Evolutionary conservation across 2,113 vertebrate genomes (phyloP), one percentile per base, ranked within the genome.

Genomic region (Pimephales promelas): DNA sequence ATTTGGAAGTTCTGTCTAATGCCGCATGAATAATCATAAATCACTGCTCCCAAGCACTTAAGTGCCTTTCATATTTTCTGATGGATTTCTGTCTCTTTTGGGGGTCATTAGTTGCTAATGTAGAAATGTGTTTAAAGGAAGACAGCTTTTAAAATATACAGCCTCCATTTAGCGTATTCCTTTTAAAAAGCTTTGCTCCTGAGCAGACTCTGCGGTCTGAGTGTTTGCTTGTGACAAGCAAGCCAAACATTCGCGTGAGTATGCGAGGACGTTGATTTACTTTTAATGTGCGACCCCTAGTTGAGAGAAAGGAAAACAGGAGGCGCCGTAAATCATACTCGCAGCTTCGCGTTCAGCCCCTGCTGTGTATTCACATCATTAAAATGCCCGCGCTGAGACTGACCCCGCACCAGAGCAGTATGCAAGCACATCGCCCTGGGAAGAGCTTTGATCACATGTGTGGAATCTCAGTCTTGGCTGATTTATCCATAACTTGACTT

Each of bases 201-300:
- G 26, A 71, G 28, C 79, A 79, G 78, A 54, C 83, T 61, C 73
- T 36, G 75, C 26, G 20, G 31, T 45, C 40, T 34, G 16, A 57
- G 26, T 82, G 28, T 61, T 36, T 61, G 56, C 26, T 2, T 62
- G 22, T 57, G 68, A 79, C 79, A 49, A 9, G 2, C 77, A 83
- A 83, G 43, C 52, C 79, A 80, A 81, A 88, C 83, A 85, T 86
- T 81, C 81, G n/a, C 71, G 7, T 5, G 34, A 85, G 80, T 72
- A 79, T 73, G 43, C 76, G 81, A 56, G 57, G 73, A 79, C 45
- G 57, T 62, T 86, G 77, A 86, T 86, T 85, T 83, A 74, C 10
- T 85, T 87, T 89, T 89, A 83, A 88, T 85, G 86, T 75, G 84
- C 18, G 47, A 75, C 81, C 75, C 83, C 77, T 72, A 45, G 73